phyloP scores from a whole-genome alignment of 2,888 invertebrate species.

The Mythimna ferrago region DNA sequence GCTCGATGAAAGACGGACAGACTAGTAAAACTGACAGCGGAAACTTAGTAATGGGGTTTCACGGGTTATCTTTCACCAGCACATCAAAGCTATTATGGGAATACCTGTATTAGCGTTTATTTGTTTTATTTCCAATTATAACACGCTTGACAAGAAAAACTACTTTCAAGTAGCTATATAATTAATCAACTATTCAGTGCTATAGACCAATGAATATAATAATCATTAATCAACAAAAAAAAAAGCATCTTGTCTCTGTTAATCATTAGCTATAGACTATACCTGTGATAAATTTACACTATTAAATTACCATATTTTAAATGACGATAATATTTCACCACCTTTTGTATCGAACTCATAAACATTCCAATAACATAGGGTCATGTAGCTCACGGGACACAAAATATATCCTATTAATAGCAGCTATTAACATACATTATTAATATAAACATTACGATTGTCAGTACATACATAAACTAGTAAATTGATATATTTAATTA shows the following conservation, averaged over 20 bases:
- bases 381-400: constrained; percentile 17
- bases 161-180: constrained; percentile 26
- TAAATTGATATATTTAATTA: constrained; percentile 46
- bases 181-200: constrained; percentile 30
- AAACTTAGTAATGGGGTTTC: too few species aligned
- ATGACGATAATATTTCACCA: constrained; percentile 47
- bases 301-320: constrained; percentile 54
- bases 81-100: background rate
- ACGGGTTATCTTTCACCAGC: too few species aligned
- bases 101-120: constrained; percentile 1
- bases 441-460: constrained; percentile 44
- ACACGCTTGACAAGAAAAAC: constrained; percentile 10
- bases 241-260: constrained; percentile 9
- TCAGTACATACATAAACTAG: constrained; percentile 35
- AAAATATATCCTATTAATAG: constrained; percentile 35
- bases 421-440: constrained; percentile 43
- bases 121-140: constrained; percentile 10
- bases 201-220: constrained; percentile 4
- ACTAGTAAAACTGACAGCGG: too few species aligned
- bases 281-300: constrained; percentile 28
- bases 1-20: too few species aligned
- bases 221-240: constrained; percentile 25
- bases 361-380: constrained; percentile 18
- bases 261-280: constrained; percentile 17
- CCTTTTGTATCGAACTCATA: constrained; percentile 13